A percentile compares a stretch with the other conserved stretches of the same genome.
These are phyloP conservation scores for Tillus elongatus DNA, from an alignment of 2,888 invertebrate genomes.

Conservation along the genomic window DNA sequence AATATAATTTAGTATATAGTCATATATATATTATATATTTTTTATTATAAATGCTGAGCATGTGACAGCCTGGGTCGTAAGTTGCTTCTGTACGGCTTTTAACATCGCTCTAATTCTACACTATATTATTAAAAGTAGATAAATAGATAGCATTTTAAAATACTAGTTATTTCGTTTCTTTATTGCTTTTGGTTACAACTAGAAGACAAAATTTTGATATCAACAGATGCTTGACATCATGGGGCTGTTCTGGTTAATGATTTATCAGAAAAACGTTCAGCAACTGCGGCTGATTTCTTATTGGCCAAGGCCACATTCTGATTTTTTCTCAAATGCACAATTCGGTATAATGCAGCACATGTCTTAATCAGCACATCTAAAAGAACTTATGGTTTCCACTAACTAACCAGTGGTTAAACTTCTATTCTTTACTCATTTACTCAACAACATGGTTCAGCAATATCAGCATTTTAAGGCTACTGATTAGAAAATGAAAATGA, in stretches of 20 bases:
- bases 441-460: too few relatives aligned
- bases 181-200: constrained; percentile 45
- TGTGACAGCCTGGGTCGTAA: constrained; percentile 42
- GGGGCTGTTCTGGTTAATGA: constrained; percentile 21
- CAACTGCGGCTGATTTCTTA: too few relatives aligned
- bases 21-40: constrained; percentile 29
- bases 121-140: constrained; percentile 35
- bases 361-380: too few relatives aligned
- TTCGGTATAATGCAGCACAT: too few relatives aligned
- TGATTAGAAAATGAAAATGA: too few relatives aligned
- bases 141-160: constrained; percentile 34
- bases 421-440: too few relatives aligned
- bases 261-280: too few relatives aligned
- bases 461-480: too few relatives aligned
- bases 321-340: too few relatives aligned
- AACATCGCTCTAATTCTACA: constrained; percentile 28
- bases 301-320: too few relatives aligned
- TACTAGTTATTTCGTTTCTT: constrained; percentile 40
- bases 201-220: constrained; percentile 41
- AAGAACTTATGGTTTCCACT: too few relatives aligned
- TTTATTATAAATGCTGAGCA: constrained; percentile 42
- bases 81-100: constrained; percentile 36
- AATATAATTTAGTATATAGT: constrained; percentile 29
- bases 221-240: constrained; percentile 23
- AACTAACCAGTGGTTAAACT: too few relatives aligned